Percentiles rank a stretch among this genome's conserved stretches.
Conservation (phyloP, 1,140 invertebrate species). For the Temnothorax curvispinosus region DNA sequence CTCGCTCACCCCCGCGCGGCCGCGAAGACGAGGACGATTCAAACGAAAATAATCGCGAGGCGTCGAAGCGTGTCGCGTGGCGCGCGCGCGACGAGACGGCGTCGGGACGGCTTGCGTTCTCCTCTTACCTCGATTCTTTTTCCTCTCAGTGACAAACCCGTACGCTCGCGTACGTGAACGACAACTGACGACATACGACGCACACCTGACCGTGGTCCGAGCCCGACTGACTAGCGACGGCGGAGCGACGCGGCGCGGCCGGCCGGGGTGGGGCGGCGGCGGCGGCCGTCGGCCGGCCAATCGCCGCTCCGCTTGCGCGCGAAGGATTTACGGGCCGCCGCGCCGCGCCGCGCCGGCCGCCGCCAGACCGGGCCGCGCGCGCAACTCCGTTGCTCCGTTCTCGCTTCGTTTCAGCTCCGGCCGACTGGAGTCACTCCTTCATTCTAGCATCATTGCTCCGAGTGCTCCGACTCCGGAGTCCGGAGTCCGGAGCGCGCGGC, state of each 20-base stretch:
- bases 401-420: not conserved
- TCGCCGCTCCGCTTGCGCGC: constrained; percentile 69
- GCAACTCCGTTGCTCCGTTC: not conserved
- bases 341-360: not conserved
- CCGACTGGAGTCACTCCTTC: no score
- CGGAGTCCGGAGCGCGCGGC: no score
- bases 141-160: constrained; percentile 77
- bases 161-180: constrained; percentile 71
- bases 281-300: constrained; percentile 66
- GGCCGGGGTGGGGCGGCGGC: constrained; percentile 67
- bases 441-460: no score
- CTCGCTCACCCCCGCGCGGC: not conserved
- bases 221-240: constrained; percentile 77
- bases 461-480: no score
- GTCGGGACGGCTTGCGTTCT: no score
- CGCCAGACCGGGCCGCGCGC: not conserved
- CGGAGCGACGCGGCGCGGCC: constrained; percentile 9
- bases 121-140: constrained; percentile 79
- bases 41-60: not conserved
- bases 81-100: no score
- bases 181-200: constrained; percentile 69
- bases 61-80: not conserved
- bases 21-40: not conserved
- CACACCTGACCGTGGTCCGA: constrained; percentile 76
- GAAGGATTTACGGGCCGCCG: constrained; percentile 17